phyloP scores from a whole-genome alignment of 2,888 invertebrate species.

The Pseudeuparius sepicola region DNA sequence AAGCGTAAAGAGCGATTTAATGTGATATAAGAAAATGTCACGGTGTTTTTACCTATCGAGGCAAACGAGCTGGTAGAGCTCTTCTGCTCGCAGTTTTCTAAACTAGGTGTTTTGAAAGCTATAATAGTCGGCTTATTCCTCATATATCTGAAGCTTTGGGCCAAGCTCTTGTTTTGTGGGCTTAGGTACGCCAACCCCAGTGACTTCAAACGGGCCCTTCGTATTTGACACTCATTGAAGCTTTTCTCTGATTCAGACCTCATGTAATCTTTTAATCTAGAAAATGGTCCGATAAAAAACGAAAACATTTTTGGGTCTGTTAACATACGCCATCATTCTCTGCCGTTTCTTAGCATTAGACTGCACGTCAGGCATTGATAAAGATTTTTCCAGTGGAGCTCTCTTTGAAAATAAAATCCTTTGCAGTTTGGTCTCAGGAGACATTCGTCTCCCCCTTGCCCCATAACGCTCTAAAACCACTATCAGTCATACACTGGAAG shows the following conservation, averaged over 20 bases:
- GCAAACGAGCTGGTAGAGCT: constrained; percentile 48
- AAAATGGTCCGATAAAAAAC: constrained; percentile 18
- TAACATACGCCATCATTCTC: constrained; percentile 62
- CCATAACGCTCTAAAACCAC: background rate
- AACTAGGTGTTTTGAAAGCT: constrained; percentile 74
- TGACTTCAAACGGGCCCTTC: constrained; percentile 52
- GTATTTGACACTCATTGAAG: constrained; percentile 58
- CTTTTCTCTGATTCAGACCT: constrained; percentile 74
- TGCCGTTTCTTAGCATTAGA: constrained; percentile 62
- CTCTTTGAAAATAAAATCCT: constrained; percentile 31
- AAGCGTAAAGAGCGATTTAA: constrained; percentile 7
- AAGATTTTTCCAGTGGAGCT: constrained; percentile 65
- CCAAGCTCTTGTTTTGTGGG: constrained; percentile 69
- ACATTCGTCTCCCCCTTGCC: constrained; percentile 32
- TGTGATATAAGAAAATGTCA: constrained; percentile 4
- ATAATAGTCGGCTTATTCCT: constrained; percentile 81
- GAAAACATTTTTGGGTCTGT: background rate
- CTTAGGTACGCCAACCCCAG: constrained; percentile 60
- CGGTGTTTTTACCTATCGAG: constrained; percentile 39
- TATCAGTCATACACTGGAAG: background rate
- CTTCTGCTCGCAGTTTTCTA: constrained; percentile 56
- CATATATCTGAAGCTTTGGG: constrained; percentile 85
- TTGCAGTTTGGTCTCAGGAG: constrained; percentile 41
- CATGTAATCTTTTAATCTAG: constrained; percentile 57
- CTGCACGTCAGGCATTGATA: constrained; percentile 78